Percentiles rank a stretch among this genome's conserved stretches.
Conservation (phyloP, 2,113 vertebrate species). For the Hemicordylus capensis region DNA sequence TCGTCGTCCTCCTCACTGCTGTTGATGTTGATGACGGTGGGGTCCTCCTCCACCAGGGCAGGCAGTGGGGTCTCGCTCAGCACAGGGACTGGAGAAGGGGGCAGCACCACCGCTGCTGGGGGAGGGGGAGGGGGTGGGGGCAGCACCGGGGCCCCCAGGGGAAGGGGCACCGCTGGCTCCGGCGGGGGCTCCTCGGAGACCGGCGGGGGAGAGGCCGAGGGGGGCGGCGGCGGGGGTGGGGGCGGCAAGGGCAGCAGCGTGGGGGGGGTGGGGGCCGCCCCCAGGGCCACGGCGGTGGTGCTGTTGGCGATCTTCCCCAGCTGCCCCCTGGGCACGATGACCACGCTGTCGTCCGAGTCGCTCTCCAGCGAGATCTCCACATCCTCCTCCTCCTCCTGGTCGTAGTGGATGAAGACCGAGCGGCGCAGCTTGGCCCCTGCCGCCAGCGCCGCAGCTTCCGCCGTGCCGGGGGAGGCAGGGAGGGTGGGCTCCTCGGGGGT, state of each 20-base stretch:
- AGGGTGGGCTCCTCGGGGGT: conserved; percentile 59
- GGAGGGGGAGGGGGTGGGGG: neutral
- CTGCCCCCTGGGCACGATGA: conserved; percentile 88
- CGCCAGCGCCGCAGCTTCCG: conserved; percentile 70
- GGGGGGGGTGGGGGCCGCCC: conserved; percentile 12
- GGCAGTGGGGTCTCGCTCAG: conserved; percentile 35
- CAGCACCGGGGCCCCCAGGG: neutral
- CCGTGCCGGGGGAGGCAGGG: conserved; percentile 71
- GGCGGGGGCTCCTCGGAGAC: neutral
- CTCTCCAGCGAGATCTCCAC: conserved; percentile 91
- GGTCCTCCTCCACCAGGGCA: conserved; percentile 72
- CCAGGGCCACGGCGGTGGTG: neutral
- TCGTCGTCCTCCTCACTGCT: conserved; percentile 86
- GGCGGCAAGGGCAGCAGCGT: conserved; percentile 45
- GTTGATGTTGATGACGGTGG: conserved; percentile 89
- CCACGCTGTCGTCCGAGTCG: conserved; percentile 90
- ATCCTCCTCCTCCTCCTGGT: conserved; percentile 87
- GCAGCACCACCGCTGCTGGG: neutral
- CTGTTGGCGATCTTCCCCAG: conserved; percentile 43
- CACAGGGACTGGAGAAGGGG: conserved; percentile 23
- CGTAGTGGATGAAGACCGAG: conserved; percentile 87
- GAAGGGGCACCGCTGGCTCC: conserved; percentile 4
- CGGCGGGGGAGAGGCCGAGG: conserved; percentile 26
- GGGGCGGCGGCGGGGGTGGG: conserved; percentile 38
- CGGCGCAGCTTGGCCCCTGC: conserved; percentile 74